These are phyloP conservation scores for Tupiocoris notatus DNA, from an alignment of 2,888 invertebrate species.

Conservation along the genomic window DNA sequence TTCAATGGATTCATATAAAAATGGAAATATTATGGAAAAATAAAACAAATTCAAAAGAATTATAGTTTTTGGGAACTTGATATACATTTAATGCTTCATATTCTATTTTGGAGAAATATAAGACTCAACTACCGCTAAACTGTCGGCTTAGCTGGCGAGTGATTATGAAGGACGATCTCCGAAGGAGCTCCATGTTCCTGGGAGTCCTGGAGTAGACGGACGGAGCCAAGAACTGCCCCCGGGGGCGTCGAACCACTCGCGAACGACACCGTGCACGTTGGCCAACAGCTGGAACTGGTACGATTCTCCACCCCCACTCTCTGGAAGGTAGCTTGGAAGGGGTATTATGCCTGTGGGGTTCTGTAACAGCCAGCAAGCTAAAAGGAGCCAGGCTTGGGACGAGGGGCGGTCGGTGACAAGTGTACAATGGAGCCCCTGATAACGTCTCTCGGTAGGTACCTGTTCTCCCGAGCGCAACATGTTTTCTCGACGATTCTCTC, in stretches of 20 bases:
- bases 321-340: background rate
- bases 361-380: background rate
- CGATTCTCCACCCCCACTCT: background rate
- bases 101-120: too few species aligned
- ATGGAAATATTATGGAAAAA: too few species aligned
- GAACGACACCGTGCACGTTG: background rate
- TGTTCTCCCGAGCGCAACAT: too few species aligned
- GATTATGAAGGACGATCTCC: constrained; percentile 35
- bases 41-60: too few species aligned
- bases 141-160: constrained; percentile 30
- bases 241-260: constrained; percentile 5
- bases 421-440: constrained; percentile 26
- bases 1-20: too few species aligned
- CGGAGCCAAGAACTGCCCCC: constrained; percentile 8
- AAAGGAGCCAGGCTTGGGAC: background rate
- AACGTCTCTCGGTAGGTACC: constrained; percentile 27
- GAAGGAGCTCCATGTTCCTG: constrained; percentile 23
- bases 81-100: too few species aligned
- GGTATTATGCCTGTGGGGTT: too few species aligned
- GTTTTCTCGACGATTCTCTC: too few species aligned
- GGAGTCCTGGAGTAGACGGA: background rate
- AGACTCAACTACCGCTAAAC: constrained; percentile 33
- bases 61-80: too few species aligned
- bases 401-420: constrained; percentile 25
- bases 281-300: background rate